phyloP scores from a whole-genome alignment of 2,113 vertebrate species.

The Lynx canadensis region DNA sequence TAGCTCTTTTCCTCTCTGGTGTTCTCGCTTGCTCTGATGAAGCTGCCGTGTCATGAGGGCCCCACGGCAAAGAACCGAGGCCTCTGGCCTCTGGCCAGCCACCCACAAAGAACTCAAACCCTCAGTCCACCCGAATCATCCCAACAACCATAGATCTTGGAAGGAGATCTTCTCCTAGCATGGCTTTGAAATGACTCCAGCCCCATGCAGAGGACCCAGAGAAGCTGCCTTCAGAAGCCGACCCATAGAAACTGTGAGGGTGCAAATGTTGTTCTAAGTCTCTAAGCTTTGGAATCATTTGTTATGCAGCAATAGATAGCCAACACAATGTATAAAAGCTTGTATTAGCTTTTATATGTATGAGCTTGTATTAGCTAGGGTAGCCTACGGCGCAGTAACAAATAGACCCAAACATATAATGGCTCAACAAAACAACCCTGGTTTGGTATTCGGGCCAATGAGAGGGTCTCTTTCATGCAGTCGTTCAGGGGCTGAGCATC shows the following conservation, averaged over 20 bases:
- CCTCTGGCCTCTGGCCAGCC: neutral
- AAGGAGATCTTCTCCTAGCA: neutral
- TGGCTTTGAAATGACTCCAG: neutral
- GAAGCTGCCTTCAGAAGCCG: neutral
- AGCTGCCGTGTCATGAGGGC: accelerated
- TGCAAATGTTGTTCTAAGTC: neutral
- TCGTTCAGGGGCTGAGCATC: neutral
- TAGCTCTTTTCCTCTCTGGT: neutral
- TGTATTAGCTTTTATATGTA: no score
- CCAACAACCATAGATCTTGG: neutral
- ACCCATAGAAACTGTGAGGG: neutral
- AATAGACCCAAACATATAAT: neutral
- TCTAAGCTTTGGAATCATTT: neutral
- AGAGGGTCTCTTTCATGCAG: neutral
- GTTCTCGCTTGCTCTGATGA: neutral
- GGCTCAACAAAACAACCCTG: neutral
- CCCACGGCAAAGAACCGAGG: neutral
- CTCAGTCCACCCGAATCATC: neutral
- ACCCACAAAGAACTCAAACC: neutral
- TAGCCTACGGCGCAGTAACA: neutral
- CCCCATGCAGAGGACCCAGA: neutral
- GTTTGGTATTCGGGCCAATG: neutral
- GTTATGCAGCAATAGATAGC: neutral
- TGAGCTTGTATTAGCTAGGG: neutral
- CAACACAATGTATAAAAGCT: neutral